Base-by-base conservation (phyloP, 1,140 invertebrate species). In the Philaenus spumarius region DNA sequence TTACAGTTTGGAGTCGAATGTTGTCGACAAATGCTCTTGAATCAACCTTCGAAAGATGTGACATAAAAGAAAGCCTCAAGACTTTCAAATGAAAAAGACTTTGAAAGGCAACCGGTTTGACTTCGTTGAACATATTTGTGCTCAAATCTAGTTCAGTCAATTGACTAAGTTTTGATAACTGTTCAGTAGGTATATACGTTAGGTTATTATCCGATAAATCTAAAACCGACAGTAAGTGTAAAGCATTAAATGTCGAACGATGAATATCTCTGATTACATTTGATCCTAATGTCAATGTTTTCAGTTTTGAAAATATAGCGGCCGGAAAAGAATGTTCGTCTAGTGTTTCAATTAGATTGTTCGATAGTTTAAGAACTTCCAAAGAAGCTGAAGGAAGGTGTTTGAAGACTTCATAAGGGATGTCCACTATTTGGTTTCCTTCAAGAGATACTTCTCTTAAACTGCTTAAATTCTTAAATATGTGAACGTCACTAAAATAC, bases 151-250 rank as follows among this genome's bases (percentile, higher is more conserved):
- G 77, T 67, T 79, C 79, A 40, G 80, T 81, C 37, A 93, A 79
- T 66, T 86, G 83, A 56, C 80, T 80, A 66, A 92, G 75, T 73
- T 87, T 86, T 5, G 86, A 80, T 39, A 93, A 72, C 51, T 87
- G 80, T 35, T 77, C 75, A 19, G 86, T 90, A 52, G 89, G 89
- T 52, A 92, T 81, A 50, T 76, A 75, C 58, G 86, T 87, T 64
- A 92, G 77, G 73, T 90, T 90, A 71, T 91, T 91, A 64, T 87
- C 83, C 51, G 87, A 85, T 52, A 95, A 72, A 71, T 92, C 83
- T 47, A 95, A 75, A 64, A 81, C 76, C 43, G 84, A 77, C 1
- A 95, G 68, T 35, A 80, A 79, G 26, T 80, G 78, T 23, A 90
- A 71, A 57, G 82, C 80, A 58, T 85, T 81, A 60, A 91, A 83